Conservation (phyloP, 2,113 vertebrate genomes). For the Gavialis gangeticus region DNA sequence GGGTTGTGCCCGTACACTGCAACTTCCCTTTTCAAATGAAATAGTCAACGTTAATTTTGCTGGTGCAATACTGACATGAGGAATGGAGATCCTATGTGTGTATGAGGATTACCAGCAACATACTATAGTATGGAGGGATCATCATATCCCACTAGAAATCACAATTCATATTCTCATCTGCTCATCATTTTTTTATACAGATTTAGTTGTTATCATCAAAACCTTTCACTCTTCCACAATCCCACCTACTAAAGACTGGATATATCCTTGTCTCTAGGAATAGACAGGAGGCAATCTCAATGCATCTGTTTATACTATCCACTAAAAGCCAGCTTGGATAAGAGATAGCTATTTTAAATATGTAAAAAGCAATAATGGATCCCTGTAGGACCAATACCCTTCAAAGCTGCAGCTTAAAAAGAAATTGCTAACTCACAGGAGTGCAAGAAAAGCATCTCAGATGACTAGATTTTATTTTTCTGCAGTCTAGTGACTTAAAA, state of each 20-base stretch:
- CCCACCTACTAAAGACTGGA: not conserved
- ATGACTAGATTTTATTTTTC: not conserved
- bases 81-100: not conserved
- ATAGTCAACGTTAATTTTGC: not conserved
- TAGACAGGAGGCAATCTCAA: not conserved
- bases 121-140: not conserved
- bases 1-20: fast-evolving
- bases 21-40: not conserved
- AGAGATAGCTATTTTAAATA: not conserved
- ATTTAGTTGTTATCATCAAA: not conserved
- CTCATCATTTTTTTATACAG: not conserved
- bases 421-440: not conserved
- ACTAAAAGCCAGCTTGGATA: not conserved
- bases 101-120: not conserved
- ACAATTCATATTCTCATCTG: not conserved
- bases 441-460: fast-evolving
- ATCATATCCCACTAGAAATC: slow-evolving; percentile 1
- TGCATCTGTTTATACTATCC: fast-evolving
- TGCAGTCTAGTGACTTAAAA: not conserved
- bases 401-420: not conserved
- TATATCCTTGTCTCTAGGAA: not conserved
- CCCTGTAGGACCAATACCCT: not conserved
- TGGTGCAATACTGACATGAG: fast-evolving
- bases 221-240: not conserved
- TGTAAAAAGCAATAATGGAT: fast-evolving